These are phyloP conservation scores for Cherax quadricarinatus DNA, from an alignment of 1,140 invertebrate species.

Conservation along the genomic window DNA sequence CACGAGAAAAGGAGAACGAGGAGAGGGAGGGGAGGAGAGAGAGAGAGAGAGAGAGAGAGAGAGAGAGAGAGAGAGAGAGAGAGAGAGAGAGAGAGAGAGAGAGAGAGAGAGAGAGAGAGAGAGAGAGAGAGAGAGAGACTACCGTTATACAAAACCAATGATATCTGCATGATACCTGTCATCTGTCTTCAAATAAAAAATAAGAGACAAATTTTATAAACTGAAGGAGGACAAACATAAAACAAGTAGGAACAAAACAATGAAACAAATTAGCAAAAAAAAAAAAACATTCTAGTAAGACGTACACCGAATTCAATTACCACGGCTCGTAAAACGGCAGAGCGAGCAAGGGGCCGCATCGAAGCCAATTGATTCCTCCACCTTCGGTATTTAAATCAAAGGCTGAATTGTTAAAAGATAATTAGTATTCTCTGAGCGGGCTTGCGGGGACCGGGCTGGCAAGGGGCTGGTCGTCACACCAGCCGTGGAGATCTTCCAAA, in stretches of 20 bases:
- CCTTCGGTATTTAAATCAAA: neutral
- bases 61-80: neutral
- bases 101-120: neutral
- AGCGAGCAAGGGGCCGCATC: too few species aligned
- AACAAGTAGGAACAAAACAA: neutral
- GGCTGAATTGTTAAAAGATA: neutral
- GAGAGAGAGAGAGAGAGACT: neutral
- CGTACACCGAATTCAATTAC: too few species aligned
- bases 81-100: neutral
- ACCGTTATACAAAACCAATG: too few species aligned
- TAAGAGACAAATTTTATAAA: neutral
- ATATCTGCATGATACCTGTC: too few species aligned
- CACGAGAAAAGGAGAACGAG: neutral
- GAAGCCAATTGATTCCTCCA: neutral
- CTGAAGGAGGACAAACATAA: neutral
- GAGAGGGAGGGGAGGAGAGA: slow-evolving; percentile 21
- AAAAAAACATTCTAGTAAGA: too few species aligned
- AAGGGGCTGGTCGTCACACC: neutral
- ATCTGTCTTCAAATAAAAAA: neutral
- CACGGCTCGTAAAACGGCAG: too few species aligned
- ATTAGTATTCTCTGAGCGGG: neutral
- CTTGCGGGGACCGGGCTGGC: neutral
- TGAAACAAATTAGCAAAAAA: too few species aligned
- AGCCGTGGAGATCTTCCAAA: neutral
- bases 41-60: neutral